These are phyloP conservation scores for Ivindomyrus marchei DNA, from an alignment of 2,113 vertebrate species.

Conservation along the genomic window DNA sequence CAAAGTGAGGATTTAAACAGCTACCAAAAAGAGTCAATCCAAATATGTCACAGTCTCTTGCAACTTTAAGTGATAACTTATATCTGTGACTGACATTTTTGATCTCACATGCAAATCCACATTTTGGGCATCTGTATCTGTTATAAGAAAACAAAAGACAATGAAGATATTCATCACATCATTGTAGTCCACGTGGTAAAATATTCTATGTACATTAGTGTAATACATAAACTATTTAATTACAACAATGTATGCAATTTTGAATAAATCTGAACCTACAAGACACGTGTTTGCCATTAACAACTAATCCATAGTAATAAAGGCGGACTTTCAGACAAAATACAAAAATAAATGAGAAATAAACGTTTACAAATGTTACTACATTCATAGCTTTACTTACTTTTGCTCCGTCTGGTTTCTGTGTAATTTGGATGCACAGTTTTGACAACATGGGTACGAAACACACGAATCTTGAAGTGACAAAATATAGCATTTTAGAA, in stretches of 20 bases:
- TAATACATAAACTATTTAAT: neutral
- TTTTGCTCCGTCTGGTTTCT: conserved; percentile 53
- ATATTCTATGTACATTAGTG: neutral
- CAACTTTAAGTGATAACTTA: conserved; percentile 59
- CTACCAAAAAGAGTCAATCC: conserved; percentile 66
- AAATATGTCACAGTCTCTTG: conserved; percentile 52
- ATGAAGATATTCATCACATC: neutral
- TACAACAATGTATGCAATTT: neutral
- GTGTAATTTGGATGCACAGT: conserved; percentile 58
- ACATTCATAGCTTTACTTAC: neutral
- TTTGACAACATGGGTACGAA: conserved; percentile 64
- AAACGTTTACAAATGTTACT: neutral
- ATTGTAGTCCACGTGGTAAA: neutral
- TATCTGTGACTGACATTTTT: conserved; percentile 61
- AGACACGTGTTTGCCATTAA: neutral
- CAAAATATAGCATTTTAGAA: conserved; percentile 65
- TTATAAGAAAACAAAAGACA: neutral
- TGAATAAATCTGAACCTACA: neutral
- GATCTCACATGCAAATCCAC: conserved; percentile 48
- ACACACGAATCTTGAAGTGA: conserved; percentile 64
- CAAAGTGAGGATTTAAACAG: conserved; percentile 68
- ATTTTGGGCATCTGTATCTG: conserved; percentile 63
- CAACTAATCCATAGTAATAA: neutral
- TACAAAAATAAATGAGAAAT: no score
- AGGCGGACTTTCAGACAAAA: neutral